Evolutionary conservation across 1,140 invertebrate genomes (phyloP).

Genomic region (Zeugodacus cucurbitae): DNA sequence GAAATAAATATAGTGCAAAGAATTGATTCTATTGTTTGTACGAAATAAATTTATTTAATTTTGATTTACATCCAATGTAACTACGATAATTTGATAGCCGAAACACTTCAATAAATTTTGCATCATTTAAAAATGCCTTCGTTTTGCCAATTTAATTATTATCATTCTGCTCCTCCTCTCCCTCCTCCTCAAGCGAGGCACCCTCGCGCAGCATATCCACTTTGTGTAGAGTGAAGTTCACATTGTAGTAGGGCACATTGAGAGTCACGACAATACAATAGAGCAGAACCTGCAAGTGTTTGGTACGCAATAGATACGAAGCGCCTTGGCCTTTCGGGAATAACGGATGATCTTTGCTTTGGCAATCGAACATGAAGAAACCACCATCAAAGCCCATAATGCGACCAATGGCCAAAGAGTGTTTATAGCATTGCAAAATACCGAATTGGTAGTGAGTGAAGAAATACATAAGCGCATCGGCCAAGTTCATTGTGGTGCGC

Average conservation of each 20-base stretch:
- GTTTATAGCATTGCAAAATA: constrained; percentile 68
- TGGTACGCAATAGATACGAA: constrained; percentile 71
- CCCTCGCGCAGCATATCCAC: constrained; percentile 59
- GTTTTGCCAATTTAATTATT: neutral
- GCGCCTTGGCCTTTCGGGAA: constrained; percentile 70
- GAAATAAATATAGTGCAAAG: too few relatives aligned
- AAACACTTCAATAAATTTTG: neutral
- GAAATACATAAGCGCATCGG: constrained; percentile 71
- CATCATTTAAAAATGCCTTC: neutral
- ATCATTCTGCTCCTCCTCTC: constrained; percentile 47
- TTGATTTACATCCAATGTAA: too few relatives aligned
- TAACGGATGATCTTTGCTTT: constrained; percentile 70
- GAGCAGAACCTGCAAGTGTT: constrained; percentile 71
- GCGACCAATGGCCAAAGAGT: constrained; percentile 71
- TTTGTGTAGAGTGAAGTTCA: constrained; percentile 59
- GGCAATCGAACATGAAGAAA: constrained; percentile 74
- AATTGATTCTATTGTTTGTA: neutral
- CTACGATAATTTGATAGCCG: neutral
- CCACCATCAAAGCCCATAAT: constrained; percentile 64
- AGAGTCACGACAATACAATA: constrained; percentile 70
- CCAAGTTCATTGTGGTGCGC: constrained; percentile 71
- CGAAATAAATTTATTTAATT: neutral
- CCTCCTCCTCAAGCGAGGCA: constrained; percentile 50
- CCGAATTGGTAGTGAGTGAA: constrained; percentile 69
- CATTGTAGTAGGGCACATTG: constrained; percentile 66